Evolutionary conservation across 2,797 vertebrate species (phyloP), one percentile per base, ranked within the genome.

Genomic region (Neostethus bicornis): DNA sequence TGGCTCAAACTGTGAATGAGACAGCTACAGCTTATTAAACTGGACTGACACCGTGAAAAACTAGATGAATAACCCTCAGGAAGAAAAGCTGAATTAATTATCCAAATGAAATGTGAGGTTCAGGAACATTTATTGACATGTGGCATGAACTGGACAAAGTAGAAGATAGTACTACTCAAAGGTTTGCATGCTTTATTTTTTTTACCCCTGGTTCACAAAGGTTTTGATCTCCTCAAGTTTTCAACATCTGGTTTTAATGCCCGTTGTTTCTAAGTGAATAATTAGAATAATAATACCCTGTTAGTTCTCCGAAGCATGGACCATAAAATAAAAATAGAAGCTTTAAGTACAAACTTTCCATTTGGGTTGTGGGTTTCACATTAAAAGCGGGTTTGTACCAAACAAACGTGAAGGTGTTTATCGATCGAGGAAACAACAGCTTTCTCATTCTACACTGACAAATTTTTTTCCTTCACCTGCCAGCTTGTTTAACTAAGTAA

Each of bases 31-130:
- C 83, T 85, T 67, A 80, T 81, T 75, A 81, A 84, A 83, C 80
- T 75, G 83, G 81, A 84, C 81, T 84, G 86, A 86, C 81, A 83
- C 76, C 52, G 70, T 63, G 77, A 64, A 32, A 52, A 37, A 72
- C 60, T 46, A 57, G 72, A 81, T 71, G 74, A 63, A 55, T 63
- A 66, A 63, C 66, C 74, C 77, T 69, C 70, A 79, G 85, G 87
- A 85, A 81, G 83, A 73, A 75, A 82, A 82, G 81, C 73, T 74
- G 84, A 90, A 89, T 90, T 89, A 88, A 84, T 89, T 87, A 84
- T 77, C 71, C 75, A 90, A 88, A 89, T 88, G 85, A 90, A 89
- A 88, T 89, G 90, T 89, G 87, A 89, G 90, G 90, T 90, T 88
- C 81, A 89, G 86, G 66, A 71, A 78, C 78, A 77, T 39, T 31